A percentile compares a stretch with the other conserved stretches of the same genome.
phyloP scores from a whole-genome alignment of 2,888 invertebrate genomes.

The Malthinus flaveolus region DNA sequence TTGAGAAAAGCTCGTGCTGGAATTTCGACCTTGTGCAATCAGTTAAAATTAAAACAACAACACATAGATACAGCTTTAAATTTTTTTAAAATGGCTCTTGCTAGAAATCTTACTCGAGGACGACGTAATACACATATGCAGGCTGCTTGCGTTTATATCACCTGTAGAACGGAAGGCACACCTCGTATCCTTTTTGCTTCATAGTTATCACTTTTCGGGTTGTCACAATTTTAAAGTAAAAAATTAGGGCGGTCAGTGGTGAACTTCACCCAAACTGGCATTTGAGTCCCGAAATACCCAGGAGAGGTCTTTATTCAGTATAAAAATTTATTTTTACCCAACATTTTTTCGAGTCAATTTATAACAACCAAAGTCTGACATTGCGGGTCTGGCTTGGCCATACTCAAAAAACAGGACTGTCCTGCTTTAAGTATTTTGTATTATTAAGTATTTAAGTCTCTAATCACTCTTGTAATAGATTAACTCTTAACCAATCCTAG shows the following conservation, averaged over 20 bases:
- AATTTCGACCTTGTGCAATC: constrained; percentile 83
- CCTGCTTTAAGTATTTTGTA: no score
- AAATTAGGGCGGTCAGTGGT: constrained; percentile 37
- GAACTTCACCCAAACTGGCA: background rate
- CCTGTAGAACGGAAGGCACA: constrained; percentile 92
- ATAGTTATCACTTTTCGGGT: no score
- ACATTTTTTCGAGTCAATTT: no score
- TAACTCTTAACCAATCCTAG: constrained; percentile 58
- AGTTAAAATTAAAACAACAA: constrained; percentile 85
- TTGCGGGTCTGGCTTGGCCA: no score
- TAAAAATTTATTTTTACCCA: no score
- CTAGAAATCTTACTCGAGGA: constrained; percentile 85
- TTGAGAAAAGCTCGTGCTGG: constrained; percentile 84
- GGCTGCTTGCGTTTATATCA: constrained; percentile 97
- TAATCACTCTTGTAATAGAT: no score
- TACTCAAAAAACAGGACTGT: no score
- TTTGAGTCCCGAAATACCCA: no score
- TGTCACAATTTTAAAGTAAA: no score
- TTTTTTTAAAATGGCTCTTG: constrained; percentile 90
- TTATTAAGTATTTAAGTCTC: no score
- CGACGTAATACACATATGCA: constrained; percentile 88
- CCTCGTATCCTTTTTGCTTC: constrained; percentile 66
- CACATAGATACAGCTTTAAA: constrained; percentile 92
- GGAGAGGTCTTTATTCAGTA: no score
- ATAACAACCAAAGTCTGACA: no score